Evolutionary conservation across 2,113 vertebrate genomes (phyloP).

Genomic region (Mastomys natalensis): DNA sequence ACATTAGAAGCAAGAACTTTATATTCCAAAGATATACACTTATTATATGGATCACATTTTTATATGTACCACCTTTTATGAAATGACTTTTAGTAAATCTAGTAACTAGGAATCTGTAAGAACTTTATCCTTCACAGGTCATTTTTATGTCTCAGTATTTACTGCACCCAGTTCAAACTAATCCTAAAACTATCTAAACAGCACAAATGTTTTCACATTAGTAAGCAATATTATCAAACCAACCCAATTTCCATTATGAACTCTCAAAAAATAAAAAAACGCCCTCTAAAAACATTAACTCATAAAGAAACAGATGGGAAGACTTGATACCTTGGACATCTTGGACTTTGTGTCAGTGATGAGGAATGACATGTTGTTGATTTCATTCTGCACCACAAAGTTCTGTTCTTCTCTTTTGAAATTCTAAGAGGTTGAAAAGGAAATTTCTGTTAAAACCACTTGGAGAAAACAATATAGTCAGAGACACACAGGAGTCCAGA

Average conservation of each 20-base stretch:
- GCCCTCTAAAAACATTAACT: neutral
- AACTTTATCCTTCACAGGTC: neutral
- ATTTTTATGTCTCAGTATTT: neutral
- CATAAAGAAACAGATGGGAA: neutral
- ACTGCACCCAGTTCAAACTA: neutral
- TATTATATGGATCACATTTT: neutral
- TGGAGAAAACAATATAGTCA: neutral
- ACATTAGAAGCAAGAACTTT: neutral
- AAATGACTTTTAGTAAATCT: neutral
- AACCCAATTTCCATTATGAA: neutral
- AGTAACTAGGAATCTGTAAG: neutral
- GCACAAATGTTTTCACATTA: neutral
- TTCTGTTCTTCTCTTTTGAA: slow-evolving; percentile 99
- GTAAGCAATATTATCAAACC: neutral
- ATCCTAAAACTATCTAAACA: neutral
- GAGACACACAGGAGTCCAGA: neutral
- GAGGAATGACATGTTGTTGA: slow-evolving; percentile 99
- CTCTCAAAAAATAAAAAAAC: neutral
- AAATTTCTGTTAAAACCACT: slow-evolving; percentile 44
- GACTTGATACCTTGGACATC: slow-evolving; percentile 94
- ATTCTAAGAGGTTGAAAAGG: slow-evolving; percentile 88
- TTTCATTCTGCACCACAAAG: slow-evolving; percentile 98
- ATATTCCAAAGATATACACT: neutral
- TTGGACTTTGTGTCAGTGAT: slow-evolving; percentile 98
- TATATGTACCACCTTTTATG: neutral